These are phyloP conservation scores for Montipora capitata DNA, from an alignment of 92 coral and sea anemone species.

Conservation along the genomic window DNA sequence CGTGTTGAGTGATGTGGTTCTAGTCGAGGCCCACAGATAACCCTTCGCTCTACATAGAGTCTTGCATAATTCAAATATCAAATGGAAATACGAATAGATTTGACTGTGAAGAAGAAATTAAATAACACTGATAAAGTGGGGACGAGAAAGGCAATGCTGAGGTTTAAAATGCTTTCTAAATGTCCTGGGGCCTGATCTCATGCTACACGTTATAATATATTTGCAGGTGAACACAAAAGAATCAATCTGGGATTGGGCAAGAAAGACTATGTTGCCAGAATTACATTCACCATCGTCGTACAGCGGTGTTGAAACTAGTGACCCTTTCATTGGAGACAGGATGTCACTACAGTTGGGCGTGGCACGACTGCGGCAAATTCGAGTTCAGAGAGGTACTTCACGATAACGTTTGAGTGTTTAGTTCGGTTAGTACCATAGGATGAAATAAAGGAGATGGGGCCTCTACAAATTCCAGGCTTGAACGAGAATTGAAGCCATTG, in stretches of 20 bases:
- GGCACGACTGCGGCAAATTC: conserved; percentile 73
- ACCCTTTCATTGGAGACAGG: conserved; percentile 63
- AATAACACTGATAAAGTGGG: neutral
- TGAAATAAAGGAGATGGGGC: neutral
- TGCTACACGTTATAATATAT: neutral
- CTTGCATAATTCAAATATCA: no score
- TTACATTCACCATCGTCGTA: conserved; percentile 43
- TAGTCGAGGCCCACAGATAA: no score
- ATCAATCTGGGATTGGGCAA: conserved; percentile 76
- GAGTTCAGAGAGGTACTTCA: conserved; percentile 57
- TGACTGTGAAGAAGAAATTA: no score
- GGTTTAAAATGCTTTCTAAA: no score
- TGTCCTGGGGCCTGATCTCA: no score
- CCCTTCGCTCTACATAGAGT: no score
- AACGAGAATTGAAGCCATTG: no score
- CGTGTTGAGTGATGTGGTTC: no score
- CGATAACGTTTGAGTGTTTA: neutral
- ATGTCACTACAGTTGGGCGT: conserved; percentile 65
- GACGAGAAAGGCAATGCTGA: neutral
- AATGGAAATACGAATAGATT: no score
- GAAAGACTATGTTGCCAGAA: conserved; percentile 75
- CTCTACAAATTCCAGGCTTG: neutral
- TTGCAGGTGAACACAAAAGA: conserved; percentile 54
- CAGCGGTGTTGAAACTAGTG: conserved; percentile 43
- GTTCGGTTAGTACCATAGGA: neutral